These are phyloP conservation scores for Platerodrilus igneus DNA, from an alignment of 2,888 invertebrate species.

Conservation along the genomic window DNA sequence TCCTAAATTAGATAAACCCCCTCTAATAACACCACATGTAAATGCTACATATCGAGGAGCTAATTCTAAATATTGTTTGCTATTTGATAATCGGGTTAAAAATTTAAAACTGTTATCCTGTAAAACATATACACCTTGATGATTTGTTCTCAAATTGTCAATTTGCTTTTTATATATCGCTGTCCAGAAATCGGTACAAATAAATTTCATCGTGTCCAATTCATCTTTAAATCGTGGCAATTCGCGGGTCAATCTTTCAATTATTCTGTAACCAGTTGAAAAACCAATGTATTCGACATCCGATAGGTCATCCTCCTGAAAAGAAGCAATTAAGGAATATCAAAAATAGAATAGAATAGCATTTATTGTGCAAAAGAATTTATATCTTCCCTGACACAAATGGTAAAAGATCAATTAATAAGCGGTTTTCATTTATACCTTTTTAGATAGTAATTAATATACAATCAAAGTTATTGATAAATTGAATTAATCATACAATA, in stretches of 20 bases:
- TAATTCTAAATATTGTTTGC: conserved; percentile 85
- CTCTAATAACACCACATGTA: conserved; percentile 92
- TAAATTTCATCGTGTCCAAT: conserved; percentile 95
- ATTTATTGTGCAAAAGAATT: no score
- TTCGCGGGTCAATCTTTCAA: conserved; percentile 85
- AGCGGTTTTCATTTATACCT: no score
- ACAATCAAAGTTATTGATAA: no score
- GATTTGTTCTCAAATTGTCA: conserved; percentile 95
- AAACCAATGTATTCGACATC: conserved; percentile 80
- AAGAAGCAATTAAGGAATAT: no score
- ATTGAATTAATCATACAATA: no score
- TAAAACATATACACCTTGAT: conserved; percentile 95
- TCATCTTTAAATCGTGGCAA: conserved; percentile 94
- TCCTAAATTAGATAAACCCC: conserved; percentile 91
- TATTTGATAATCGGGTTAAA: conserved; percentile 79
- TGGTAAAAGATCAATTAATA: no score
- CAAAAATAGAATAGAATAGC: no score
- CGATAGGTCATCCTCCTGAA: conserved; percentile 64
- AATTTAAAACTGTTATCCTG: conserved; percentile 95
- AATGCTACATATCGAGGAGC: conserved; percentile 92
- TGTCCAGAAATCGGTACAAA: conserved; percentile 99
- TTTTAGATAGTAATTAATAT: no score
- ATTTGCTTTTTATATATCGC: conserved; percentile 96
- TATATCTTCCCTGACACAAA: no score
- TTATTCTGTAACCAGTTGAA: conserved; percentile 77